These are phyloP conservation scores for Sminthurides aquaticus DNA, from an alignment of 2,888 invertebrate species.

Conservation along the genomic window DNA sequence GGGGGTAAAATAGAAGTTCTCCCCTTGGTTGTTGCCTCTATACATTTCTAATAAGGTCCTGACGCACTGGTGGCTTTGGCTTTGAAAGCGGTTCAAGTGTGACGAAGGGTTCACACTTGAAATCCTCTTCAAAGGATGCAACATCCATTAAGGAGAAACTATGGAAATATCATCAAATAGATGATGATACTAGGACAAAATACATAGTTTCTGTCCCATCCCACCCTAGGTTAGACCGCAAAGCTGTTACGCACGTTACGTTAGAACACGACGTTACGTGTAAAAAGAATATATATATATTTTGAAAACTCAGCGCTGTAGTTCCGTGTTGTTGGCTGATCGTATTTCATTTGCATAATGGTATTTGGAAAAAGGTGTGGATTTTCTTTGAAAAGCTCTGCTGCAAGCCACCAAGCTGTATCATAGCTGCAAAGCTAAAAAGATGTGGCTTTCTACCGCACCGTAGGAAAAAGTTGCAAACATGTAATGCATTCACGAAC, in stretches of 20 bases:
- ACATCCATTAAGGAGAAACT: not conserved
- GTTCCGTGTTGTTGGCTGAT: not conserved
- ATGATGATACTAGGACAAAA: too few species aligned
- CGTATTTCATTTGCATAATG: not conserved
- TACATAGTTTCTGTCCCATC: too few species aligned
- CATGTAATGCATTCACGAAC: too few species aligned
- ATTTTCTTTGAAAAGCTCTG: too few species aligned
- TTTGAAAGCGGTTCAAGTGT: slow-evolving; percentile 1
- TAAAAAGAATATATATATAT: too few species aligned
- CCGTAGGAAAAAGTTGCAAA: too few species aligned
- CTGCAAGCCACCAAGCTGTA: not conserved
- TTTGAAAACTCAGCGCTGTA: too few species aligned
- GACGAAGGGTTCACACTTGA: slow-evolving; percentile 10
- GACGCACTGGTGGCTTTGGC: not conserved
- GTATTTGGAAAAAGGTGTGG: not conserved
- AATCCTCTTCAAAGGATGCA: not conserved
- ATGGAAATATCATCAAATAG: too few species aligned
- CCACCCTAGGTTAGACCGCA: not conserved
- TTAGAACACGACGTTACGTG: not conserved
- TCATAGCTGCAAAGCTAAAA: not conserved
- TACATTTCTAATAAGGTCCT: not conserved
- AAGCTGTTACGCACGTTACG: too few species aligned
- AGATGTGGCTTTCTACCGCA: too few species aligned
- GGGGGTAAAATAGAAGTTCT: too few species aligned
- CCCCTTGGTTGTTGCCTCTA: too few species aligned